Conservation (phyloP, 2,888 invertebrate species). For the Callosobruchus maculatus region DNA sequence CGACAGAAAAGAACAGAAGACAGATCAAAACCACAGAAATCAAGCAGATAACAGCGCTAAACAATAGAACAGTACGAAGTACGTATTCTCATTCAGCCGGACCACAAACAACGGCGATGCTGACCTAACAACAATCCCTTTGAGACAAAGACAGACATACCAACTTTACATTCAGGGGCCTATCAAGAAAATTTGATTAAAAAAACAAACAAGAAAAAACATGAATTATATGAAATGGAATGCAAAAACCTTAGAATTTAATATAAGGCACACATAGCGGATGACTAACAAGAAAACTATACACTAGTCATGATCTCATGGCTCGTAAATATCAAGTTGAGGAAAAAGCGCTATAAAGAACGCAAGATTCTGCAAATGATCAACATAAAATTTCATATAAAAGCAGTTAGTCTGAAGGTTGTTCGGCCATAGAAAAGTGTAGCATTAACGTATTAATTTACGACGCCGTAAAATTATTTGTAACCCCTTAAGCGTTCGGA, state of each 20-base stretch:
- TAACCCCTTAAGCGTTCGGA: background rate
- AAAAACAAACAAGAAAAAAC: background rate
- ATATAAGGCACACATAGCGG: background rate
- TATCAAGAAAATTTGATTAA: too few relatives aligned
- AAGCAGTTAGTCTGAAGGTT: background rate
- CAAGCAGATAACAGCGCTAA: too few relatives aligned
- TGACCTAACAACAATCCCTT: too few relatives aligned
- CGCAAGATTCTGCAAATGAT: background rate
- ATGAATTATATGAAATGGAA: background rate
- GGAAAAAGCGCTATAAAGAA: background rate
- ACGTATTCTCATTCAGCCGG: too few relatives aligned
- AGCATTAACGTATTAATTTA: background rate
- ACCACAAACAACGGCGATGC: too few relatives aligned
- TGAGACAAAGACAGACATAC: too few relatives aligned
- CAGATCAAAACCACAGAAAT: too few relatives aligned
- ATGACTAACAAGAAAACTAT: background rate
- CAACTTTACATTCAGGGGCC: too few relatives aligned
- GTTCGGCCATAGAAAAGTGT: background rate
- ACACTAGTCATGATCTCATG: background rate
- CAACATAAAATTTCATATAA: background rate
- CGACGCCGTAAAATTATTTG: background rate
- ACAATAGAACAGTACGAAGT: too few relatives aligned
- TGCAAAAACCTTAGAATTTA: background rate
- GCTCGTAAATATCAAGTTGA: background rate
- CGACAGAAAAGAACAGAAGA: too few relatives aligned